These are phyloP conservation scores for Nowickia ferox DNA, from an alignment of 2,888 invertebrate genomes.

Conservation along the genomic window DNA sequence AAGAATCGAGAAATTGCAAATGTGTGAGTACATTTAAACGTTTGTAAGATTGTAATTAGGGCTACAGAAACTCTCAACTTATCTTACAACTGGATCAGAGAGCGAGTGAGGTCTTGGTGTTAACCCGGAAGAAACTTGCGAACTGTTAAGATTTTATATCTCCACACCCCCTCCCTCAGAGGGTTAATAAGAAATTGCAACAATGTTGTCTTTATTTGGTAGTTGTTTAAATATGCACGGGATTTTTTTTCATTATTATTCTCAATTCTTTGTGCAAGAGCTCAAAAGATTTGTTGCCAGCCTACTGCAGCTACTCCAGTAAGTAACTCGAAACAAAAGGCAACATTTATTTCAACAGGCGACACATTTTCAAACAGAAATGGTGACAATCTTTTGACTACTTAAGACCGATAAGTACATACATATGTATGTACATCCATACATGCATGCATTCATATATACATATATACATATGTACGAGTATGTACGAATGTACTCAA, in stretches of 20 bases:
- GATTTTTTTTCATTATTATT: constrained; percentile 9
- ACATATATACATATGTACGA: not conserved
- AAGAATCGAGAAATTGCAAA: too few relatives aligned
- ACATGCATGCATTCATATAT: too few relatives aligned
- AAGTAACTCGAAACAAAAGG: not conserved
- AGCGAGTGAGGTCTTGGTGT: too few relatives aligned
- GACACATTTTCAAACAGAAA: constrained; percentile 22
- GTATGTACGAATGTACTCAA: too few relatives aligned
- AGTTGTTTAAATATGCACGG: not conserved
- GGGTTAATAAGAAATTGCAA: constrained; percentile 31
- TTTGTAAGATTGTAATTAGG: too few relatives aligned
- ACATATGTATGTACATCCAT: not conserved
- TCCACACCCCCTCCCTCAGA: not conserved
- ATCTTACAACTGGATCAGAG: too few relatives aligned
- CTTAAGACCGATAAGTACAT: not conserved
- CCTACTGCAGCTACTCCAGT: not conserved
- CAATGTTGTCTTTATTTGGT: not conserved
- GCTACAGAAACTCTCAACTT: too few relatives aligned
- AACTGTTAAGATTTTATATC: not conserved
- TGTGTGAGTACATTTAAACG: too few relatives aligned
- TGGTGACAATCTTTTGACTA: constrained; percentile 60
- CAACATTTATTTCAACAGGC: constrained; percentile 22
- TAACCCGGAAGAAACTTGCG: too few relatives aligned
- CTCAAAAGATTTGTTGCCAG: constrained; percentile 18
- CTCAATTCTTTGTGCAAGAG: constrained; percentile 14